phyloP scores from a whole-genome alignment of 1,140 invertebrate species.

The Nylanderia fulva region DNA sequence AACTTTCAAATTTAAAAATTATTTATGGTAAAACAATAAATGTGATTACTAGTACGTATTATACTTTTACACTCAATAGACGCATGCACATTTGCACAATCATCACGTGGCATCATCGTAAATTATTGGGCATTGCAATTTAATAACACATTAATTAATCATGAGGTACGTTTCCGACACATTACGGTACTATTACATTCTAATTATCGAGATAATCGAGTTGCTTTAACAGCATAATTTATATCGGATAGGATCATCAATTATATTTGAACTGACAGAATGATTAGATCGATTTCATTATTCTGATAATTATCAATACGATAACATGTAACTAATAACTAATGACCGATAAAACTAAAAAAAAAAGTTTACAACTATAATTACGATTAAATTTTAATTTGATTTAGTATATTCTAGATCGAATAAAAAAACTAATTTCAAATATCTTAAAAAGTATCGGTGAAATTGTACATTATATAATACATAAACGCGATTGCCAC shows the following conservation, averaged over 20 bases:
- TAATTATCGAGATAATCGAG: slow-evolving; percentile 50
- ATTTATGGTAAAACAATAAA: slow-evolving; percentile 7
- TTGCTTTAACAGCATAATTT: slow-evolving; percentile 50
- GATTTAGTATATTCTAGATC: neutral
- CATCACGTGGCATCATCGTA: neutral
- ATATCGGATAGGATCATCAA: slow-evolving; percentile 32
- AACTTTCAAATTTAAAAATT: slow-evolving; percentile 1
- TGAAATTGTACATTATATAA: neutral
- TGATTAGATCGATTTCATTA: slow-evolving; percentile 5
- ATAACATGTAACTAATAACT: no score
- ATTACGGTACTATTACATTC: slow-evolving; percentile 49
- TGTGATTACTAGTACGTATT: slow-evolving; percentile 11
- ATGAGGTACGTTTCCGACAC: slow-evolving; percentile 31
- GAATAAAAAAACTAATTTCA: neutral
- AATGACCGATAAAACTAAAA: no score
- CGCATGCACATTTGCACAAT: neutral
- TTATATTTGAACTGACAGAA: slow-evolving; percentile 18
- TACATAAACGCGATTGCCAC: neutral
- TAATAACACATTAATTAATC: slow-evolving; percentile 58
- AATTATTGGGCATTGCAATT: slow-evolving; percentile 43
- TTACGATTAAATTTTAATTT: neutral
- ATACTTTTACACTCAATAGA: slow-evolving; percentile 15
- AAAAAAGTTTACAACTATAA: no score
- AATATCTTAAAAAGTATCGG: neutral
- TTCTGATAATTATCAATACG: neutral